A percentile compares a stretch with the other conserved stretches of the same genome.
Conservation (phyloP, 2,113 vertebrate species). For the Oreocharis arfaki region DNA sequence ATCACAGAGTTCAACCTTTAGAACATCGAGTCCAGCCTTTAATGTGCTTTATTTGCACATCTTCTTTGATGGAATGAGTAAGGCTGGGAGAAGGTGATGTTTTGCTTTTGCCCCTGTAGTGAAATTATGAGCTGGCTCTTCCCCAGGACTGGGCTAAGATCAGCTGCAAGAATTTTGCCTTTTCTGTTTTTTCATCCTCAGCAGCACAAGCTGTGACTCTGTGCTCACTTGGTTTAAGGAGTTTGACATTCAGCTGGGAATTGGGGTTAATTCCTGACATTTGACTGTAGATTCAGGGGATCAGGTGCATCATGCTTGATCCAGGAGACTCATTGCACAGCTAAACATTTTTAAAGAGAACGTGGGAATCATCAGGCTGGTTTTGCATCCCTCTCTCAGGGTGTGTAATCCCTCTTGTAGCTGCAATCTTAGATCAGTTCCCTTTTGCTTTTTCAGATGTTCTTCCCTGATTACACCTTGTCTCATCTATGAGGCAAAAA, state of each 20-base stretch:
- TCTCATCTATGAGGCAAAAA: not conserved
- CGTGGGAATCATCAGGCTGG: not conserved
- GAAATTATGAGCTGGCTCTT: not conserved
- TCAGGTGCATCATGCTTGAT: not conserved
- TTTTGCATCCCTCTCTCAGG: not conserved
- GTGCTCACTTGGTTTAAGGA: not conserved
- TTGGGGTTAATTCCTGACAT: not conserved
- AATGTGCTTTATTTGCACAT: not conserved
- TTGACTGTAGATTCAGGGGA: not conserved
- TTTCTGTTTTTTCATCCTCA: not conserved
- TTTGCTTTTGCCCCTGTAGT: not conserved
- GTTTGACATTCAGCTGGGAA: not conserved
- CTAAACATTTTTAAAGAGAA: not conserved
- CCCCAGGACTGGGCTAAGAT: not conserved
- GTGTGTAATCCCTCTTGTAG: not conserved
- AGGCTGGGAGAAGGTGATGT: not conserved
- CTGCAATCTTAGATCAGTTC: fast-evolving
- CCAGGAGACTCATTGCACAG: not conserved
- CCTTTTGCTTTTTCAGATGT: not conserved
- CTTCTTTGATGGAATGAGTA: not conserved
- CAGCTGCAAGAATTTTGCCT: not conserved
- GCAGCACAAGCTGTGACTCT: not conserved
- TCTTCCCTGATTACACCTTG: not conserved
- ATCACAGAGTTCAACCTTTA: not conserved
- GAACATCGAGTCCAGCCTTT: not conserved